Evolutionary conservation across 2,113 vertebrate species (phyloP), one percentile per base, ranked within the genome.

Genomic region (Istiophorus platypterus): DNA sequence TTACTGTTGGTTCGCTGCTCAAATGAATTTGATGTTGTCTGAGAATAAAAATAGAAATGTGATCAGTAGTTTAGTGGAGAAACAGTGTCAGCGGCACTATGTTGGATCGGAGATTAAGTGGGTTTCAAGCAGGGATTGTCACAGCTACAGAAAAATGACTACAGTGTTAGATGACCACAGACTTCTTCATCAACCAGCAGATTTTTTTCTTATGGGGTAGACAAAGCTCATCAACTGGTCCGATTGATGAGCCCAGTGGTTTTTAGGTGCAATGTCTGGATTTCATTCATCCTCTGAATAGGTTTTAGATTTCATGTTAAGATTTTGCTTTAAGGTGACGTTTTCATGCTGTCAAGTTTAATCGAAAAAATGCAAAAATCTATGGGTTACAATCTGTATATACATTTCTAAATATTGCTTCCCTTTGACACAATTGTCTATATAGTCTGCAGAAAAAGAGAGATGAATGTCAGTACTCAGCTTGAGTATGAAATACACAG

Each of bases 41-140:
- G 26, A 73, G 54, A 83, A 20, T 49, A 34, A 58, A 82, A 82
- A 74, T 58, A 66, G 22, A 71, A 72, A 61, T 29, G 61, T 41
- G 45, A 73, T 84, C 76, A 80, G 68, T 49, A 80, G 79, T 89
- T 81, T 64, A 56, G 61, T 78, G 85, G 80, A 71, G 71, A 59
- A 83, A 79, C 72, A 78, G 77, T 85, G 82, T 83, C 80, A 72
- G 82, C 88, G 85, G 82, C 90, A 81, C 80, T 77, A 47, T 65
- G 84, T 64, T 56, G 85, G 76, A 86, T 86, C 90, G 85, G 80
- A 87, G 84, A 73, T 65, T 59, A 39, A 70, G 79, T 77, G 45
- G 45, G 3, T 79, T 77, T 81, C 49, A 81, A 76, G 76, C 72
- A 66, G 56, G 9, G 56, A 54, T 82, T 61, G 56, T 80, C 72